phyloP scores from a whole-genome alignment of 2,888 invertebrate species.

The Brachylomia viminalis region DNA sequence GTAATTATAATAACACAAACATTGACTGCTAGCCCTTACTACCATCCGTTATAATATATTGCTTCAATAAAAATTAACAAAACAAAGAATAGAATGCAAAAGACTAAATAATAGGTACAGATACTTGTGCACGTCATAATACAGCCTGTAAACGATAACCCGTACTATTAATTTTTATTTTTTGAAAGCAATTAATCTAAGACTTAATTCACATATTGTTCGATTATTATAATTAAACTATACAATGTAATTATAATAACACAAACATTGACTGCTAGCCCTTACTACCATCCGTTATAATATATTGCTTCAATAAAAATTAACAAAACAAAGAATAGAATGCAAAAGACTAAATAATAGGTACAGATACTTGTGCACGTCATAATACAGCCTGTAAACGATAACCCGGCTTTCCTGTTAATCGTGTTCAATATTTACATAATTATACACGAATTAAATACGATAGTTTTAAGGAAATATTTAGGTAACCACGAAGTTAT shows the following conservation, averaged over 20 bases:
- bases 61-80: constrained; percentile 50
- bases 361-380: constrained; percentile 64
- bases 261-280: constrained; percentile 65
- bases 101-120: constrained; percentile 55
- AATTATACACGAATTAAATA: constrained; percentile 39
- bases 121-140: constrained; percentile 63
- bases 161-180: constrained; percentile 59
- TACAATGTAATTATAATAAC: constrained; percentile 62
- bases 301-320: constrained; percentile 53
- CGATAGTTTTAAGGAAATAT: constrained; percentile 11
- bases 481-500: not conserved
- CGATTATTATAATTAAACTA: constrained; percentile 63
- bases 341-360: constrained; percentile 53
- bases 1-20: constrained; percentile 64
- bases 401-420: constrained; percentile 45
- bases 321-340: constrained; percentile 50
- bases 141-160: constrained; percentile 46
- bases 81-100: constrained; percentile 51
- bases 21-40: constrained; percentile 64
- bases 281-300: constrained; percentile 59
- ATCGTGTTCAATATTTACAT: constrained; percentile 34
- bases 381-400: constrained; percentile 47
- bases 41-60: constrained; percentile 54
- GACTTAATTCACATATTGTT: constrained; percentile 60
- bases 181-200: constrained; percentile 65